phyloP scores from a whole-genome alignment of 2,797 vertebrate species.

The Falco cherrug region DNA sequence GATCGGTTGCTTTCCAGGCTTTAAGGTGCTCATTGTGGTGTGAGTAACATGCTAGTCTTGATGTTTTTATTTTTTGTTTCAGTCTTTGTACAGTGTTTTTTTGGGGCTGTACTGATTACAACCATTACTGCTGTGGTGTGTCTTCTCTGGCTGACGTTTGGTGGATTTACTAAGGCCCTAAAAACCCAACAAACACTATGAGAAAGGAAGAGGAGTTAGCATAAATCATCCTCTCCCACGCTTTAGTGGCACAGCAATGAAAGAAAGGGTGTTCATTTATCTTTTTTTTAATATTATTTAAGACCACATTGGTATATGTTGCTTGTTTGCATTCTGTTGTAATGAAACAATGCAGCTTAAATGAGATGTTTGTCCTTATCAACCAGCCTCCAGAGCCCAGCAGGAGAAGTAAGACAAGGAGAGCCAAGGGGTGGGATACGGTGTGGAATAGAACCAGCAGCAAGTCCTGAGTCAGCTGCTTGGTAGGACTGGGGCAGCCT shows the following conservation, averaged over 20 bases:
- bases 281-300: neutral
- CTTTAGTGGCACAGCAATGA: neutral
- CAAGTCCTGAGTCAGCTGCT: neutral
- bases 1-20: neutral
- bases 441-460: neutral
- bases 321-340: neutral
- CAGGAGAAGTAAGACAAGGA: neutral
- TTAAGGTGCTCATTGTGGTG: neutral
- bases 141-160: neutral
- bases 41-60: neutral
- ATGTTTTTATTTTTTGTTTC: neutral
- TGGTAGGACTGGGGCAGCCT: neutral
- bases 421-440: neutral
- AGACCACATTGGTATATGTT: neutral
- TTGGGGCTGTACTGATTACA: neutral
- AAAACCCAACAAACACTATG: neutral
- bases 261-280: neutral
- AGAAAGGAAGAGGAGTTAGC: neutral
- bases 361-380: neutral
- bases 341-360: neutral
- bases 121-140: neutral
- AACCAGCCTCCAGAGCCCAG: neutral
- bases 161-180: neutral
- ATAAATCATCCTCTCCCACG: neutral
- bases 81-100: neutral